Percentiles rank a stretch among this genome's conserved stretches.
These are phyloP conservation scores for Petrophora chlorosata DNA, from an alignment of 2,888 invertebrate species.

Conservation along the genomic window DNA sequence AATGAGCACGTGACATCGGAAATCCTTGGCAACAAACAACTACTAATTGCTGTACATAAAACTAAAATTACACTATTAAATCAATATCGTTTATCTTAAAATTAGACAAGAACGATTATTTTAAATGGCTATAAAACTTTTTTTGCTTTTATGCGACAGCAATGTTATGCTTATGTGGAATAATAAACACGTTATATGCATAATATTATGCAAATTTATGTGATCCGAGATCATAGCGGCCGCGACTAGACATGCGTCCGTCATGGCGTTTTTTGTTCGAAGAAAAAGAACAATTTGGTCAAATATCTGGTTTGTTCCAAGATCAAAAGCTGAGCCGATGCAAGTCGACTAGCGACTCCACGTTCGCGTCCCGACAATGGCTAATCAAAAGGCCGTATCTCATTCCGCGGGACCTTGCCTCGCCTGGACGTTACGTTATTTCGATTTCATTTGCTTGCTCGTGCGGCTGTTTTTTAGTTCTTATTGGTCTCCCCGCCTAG, in stretches of 20 bases:
- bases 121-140: conserved; percentile 13
- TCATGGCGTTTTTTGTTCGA: conserved; percentile 32
- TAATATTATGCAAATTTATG: conserved; percentile 47
- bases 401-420: conserved; percentile 70
- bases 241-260: conserved; percentile 32
- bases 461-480: conserved; percentile 70
- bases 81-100: conserved; percentile 14
- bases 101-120: conserved; percentile 18
- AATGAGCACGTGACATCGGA: conserved; percentile 59
- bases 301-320: conserved; percentile 32
- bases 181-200: conserved; percentile 35
- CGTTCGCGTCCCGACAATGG: conserved; percentile 68
- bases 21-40: conserved; percentile 53
- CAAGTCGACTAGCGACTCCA: conserved; percentile 64
- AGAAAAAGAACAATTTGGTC: conserved; percentile 41
- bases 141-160: conserved; percentile 12
- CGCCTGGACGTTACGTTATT: conserved; percentile 71
- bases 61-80: conserved; percentile 23
- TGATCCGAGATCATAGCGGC: conserved; percentile 38
- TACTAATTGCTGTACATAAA: conserved; percentile 39
- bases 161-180: conserved; percentile 12
- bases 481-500: conserved; percentile 58
- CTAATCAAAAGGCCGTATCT: conserved; percentile 81
- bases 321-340: conserved; percentile 35
- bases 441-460: conserved; percentile 83